A percentile compares a stretch with the other conserved stretches of the same genome.
These are phyloP conservation scores for Hestina assimilis DNA, from an alignment of 1,140 invertebrate genomes.

Conservation along the genomic window DNA sequence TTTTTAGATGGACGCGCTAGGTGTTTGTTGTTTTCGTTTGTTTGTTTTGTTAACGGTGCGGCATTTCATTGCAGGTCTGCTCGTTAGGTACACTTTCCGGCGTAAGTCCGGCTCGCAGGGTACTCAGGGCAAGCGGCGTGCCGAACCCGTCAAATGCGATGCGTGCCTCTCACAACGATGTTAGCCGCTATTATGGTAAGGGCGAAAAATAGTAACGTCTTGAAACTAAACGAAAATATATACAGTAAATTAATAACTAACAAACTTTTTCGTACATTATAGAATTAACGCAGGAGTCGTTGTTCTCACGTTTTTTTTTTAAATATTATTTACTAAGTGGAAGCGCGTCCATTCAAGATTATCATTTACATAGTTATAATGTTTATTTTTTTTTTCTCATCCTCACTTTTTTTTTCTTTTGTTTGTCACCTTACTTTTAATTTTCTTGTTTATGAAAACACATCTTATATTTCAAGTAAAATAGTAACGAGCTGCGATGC, in stretches of 20 bases:
- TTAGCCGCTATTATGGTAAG: slow-evolving; percentile 75
- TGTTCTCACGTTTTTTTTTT: background rate
- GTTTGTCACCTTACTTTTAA: slow-evolving; percentile 2
- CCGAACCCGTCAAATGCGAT: slow-evolving; percentile 74
- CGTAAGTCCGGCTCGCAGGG: slow-evolving; percentile 78
- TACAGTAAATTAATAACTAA: slow-evolving; percentile 5
- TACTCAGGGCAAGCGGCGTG: slow-evolving; percentile 73
- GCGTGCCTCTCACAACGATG: slow-evolving; percentile 78
- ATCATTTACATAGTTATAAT: background rate
- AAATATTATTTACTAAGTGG: background rate
- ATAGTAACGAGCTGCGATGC: slow-evolving; percentile 27
- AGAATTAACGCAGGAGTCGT: background rate
- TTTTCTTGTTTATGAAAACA: slow-evolving; percentile 21
- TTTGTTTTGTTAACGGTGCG: slow-evolving; percentile 76
- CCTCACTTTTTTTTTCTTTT: background rate
- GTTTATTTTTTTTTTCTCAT: slow-evolving; percentile 19
- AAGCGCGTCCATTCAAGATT: slow-evolving; percentile 18
- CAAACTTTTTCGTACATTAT: background rate
- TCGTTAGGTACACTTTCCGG: slow-evolving; percentile 79
- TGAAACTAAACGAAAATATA: too few species aligned
- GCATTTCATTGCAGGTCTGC: slow-evolving; percentile 79
- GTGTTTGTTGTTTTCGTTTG: slow-evolving; percentile 58
- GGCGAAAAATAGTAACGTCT: slow-evolving; percentile 42
- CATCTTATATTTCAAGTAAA: slow-evolving; percentile 25
- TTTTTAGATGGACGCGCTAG: slow-evolving; percentile 72